Percentiles rank a stretch among this genome's conserved stretches.
Conservation (phyloP, 2,888 invertebrate genomes). For the Watsonalla binaria region DNA sequence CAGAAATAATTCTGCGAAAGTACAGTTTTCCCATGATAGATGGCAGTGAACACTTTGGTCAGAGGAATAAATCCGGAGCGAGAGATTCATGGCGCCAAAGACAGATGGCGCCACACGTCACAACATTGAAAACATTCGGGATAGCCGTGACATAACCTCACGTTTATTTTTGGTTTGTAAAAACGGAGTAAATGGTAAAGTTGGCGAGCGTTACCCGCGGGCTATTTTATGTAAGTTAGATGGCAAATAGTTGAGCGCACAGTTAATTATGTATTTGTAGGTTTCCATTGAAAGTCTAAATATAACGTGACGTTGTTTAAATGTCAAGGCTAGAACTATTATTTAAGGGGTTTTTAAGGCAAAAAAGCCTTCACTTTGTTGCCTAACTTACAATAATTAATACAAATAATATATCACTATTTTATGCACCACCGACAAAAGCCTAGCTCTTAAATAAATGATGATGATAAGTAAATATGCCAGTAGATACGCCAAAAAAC, state of each 20-base stretch:
- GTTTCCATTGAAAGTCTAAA: too few relatives aligned
- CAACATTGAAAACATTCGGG: conserved; percentile 13
- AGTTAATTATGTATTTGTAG: not conserved
- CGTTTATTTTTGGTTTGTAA: conserved; percentile 63
- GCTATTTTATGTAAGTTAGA: conserved; percentile 28
- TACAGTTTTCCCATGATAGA: not conserved
- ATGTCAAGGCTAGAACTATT: too few relatives aligned
- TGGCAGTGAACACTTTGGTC: not conserved
- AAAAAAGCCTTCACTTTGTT: too few relatives aligned
- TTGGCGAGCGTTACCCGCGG: conserved; percentile 25
- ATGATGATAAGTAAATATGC: too few relatives aligned
- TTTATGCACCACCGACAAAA: too few relatives aligned
- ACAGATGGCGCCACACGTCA: conserved; percentile 42
- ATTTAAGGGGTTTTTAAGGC: too few relatives aligned
- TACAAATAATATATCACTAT: too few relatives aligned
- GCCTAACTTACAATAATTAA: too few relatives aligned
- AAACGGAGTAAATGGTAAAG: conserved; percentile 54
- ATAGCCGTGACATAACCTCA: conserved; percentile 30
- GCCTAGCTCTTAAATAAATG: too few relatives aligned
- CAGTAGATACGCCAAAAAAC: too few relatives aligned
- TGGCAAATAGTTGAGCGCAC: conserved; percentile 14
- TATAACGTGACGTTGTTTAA: too few relatives aligned
- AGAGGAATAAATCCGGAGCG: conserved; percentile 8
- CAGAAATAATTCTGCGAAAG: not conserved
- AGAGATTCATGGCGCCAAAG: conserved; percentile 7